Conservation (phyloP, 1,140 invertebrate species). For the Bombus superbus region DNA sequence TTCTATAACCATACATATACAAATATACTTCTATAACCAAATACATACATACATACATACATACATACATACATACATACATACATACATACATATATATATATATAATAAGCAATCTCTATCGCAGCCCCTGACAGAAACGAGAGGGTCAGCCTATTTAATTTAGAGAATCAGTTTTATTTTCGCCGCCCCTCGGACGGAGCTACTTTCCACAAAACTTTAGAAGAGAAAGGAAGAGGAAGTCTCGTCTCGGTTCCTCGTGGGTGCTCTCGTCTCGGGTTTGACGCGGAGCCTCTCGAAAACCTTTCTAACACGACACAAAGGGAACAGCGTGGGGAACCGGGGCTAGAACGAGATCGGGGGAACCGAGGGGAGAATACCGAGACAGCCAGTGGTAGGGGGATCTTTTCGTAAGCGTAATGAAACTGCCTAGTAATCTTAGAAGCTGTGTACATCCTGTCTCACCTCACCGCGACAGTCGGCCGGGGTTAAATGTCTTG, state of each 20-base stretch:
- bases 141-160: not conserved
- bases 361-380: not conserved
- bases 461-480: conserved; percentile 67
- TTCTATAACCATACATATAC: not conserved
- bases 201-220: conserved; percentile 56
- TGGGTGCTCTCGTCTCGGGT: conserved; percentile 63
- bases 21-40: not conserved
- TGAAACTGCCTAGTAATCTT: conserved; percentile 78
- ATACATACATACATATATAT: not conserved
- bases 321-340: conserved; percentile 42
- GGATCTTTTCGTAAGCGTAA: conserved; percentile 71
- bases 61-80: too few species aligned
- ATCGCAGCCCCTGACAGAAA: not conserved
- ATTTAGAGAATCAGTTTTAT: conserved; percentile 55
- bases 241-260: conserved; percentile 63
- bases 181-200: conserved; percentile 31
- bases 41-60: too few species aligned
- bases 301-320: conserved; percentile 58
- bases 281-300: conserved; percentile 60
- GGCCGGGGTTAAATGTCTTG: conserved; percentile 78
- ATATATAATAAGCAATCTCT: not conserved
- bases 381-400: conserved; percentile 24
- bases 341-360: too few species aligned
- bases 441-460: conserved; percentile 71
- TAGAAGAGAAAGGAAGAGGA: conserved; percentile 50